phyloP scores from a whole-genome alignment of 2,797 vertebrate genomes.

The Sebastolobus alascanus region DNA sequence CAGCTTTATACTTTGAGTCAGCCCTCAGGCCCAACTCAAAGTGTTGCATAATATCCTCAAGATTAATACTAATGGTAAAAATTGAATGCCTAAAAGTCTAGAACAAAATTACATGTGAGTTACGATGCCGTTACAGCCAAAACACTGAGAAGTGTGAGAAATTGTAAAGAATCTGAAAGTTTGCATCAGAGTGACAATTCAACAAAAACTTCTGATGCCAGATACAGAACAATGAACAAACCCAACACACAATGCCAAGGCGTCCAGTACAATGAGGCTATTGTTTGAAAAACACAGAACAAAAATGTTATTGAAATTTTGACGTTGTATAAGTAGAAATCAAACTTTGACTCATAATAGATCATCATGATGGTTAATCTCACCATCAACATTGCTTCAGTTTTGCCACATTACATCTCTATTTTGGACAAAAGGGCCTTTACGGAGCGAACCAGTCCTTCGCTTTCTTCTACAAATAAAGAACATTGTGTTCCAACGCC shows the following conservation, averaged over 20 bases:
- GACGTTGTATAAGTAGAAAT: background rate
- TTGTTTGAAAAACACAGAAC: slow-evolving; percentile 16
- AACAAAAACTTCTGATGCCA: background rate
- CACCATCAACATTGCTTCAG: background rate
- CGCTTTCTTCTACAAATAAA: slow-evolving; percentile 22
- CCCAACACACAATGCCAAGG: background rate
- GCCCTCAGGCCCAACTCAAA: background rate
- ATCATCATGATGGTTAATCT: background rate
- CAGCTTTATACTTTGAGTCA: background rate
- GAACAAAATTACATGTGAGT: background rate
- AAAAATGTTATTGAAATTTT: background rate
- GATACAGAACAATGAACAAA: slow-evolving; percentile 31
- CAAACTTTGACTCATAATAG: background rate
- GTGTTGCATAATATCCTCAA: background rate
- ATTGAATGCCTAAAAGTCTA: background rate
- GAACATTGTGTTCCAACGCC: slow-evolving; percentile 4
- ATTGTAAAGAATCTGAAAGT: background rate
- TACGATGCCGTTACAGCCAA: background rate
- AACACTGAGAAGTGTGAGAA: background rate
- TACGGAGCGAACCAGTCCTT: slow-evolving; percentile 21
- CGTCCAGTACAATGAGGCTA: slow-evolving; percentile 16
- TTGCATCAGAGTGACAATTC: background rate
- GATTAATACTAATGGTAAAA: slow-evolving; percentile 13
- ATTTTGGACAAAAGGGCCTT: slow-evolving; percentile 40
- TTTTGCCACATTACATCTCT: background rate